Conservation (phyloP, 2,888 invertebrate genomes). For the Diaperis boleti region DNA sequence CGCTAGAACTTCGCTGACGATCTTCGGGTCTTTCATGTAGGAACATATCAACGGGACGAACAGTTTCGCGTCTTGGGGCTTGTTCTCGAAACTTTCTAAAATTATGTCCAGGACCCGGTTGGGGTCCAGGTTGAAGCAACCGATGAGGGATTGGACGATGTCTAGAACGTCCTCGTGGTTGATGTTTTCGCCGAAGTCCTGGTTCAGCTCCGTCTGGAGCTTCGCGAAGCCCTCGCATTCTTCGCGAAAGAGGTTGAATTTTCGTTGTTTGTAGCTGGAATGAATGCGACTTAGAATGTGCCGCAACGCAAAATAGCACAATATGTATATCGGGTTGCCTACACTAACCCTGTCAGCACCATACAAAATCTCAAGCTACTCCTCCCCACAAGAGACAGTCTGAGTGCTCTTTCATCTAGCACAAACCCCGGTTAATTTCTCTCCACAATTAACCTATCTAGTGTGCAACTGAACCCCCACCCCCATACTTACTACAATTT, state of each 20-base stretch:
- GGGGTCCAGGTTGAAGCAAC: conserved; percentile 99
- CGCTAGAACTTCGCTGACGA: conserved; percentile 94
- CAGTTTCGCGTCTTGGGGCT: conserved; percentile 80
- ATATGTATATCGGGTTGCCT: no score
- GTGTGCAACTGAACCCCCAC: background rate
- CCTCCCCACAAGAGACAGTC: conserved; percentile 49
- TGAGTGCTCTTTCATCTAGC: conserved; percentile 47
- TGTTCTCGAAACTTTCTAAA: conserved; percentile 94
- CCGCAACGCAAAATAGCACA: no score
- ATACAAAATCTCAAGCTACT: conserved; percentile 48
- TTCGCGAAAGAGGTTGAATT: conserved; percentile 98
- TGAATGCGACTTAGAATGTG: no score
- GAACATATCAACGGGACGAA: conserved; percentile 89
- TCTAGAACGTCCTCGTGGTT: conserved; percentile 81
- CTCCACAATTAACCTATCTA: background rate
- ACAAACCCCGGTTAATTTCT: conserved; percentile 39
- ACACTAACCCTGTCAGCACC: conserved; percentile 47
- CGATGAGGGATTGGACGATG: conserved; percentile 93
- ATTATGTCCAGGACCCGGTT: conserved; percentile 97
- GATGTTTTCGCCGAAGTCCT: conserved; percentile 76
- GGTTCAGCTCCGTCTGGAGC: conserved; percentile 92
- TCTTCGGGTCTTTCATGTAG: conserved; percentile 89
- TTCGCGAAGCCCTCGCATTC: conserved; percentile 99
- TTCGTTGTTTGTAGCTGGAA: conserved; percentile 97
- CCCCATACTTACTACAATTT: conserved; percentile 88